Evolutionary conservation across 2,888 invertebrate genomes (phyloP).

Genomic region (Cabera pusaria): DNA sequence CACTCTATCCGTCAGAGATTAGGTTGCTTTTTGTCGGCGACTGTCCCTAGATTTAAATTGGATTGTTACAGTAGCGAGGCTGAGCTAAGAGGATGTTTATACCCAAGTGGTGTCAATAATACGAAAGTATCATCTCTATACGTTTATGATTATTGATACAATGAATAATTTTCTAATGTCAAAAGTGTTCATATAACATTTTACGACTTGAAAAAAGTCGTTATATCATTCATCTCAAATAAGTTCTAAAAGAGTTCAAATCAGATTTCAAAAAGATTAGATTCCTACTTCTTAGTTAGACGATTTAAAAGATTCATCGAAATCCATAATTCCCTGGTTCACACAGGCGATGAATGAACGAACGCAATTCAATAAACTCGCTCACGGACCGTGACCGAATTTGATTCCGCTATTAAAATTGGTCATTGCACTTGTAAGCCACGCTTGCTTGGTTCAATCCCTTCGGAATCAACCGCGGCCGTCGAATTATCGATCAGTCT

Average conservation of each 20-base stretch:
- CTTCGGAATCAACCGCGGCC: slow-evolving; percentile 21
- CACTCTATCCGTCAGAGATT: slow-evolving; percentile 26
- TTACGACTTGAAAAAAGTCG: no score
- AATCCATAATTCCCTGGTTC: slow-evolving; percentile 9
- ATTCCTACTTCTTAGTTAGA: no score
- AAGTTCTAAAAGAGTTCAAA: no score
- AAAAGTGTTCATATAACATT: no score
- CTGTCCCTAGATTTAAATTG: slow-evolving; percentile 44
- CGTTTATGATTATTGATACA: no score
- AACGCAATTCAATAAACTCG: slow-evolving; percentile 27
- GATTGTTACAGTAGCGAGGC: no score
- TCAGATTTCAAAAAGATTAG: no score
- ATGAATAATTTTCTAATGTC: no score
- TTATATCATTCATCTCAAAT: no score
- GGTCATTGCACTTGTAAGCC: slow-evolving; percentile 32
- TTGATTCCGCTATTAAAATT: slow-evolving; percentile 34
- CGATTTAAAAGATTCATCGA: not conserved
- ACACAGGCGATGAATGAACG: slow-evolving; percentile 12
- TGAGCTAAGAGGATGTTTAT: slow-evolving; percentile 26
- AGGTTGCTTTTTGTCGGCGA: slow-evolving; percentile 27
- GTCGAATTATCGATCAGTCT: slow-evolving; percentile 44
- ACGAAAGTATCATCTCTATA: slow-evolving; percentile 6
- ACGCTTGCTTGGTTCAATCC: slow-evolving; percentile 26
- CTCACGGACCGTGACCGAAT: slow-evolving; percentile 31
- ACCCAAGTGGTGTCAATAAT: slow-evolving; percentile 15